Evolutionary conservation across 1,140 invertebrate species (phyloP).

Genomic region (Drosophila fuyamai): DNA sequence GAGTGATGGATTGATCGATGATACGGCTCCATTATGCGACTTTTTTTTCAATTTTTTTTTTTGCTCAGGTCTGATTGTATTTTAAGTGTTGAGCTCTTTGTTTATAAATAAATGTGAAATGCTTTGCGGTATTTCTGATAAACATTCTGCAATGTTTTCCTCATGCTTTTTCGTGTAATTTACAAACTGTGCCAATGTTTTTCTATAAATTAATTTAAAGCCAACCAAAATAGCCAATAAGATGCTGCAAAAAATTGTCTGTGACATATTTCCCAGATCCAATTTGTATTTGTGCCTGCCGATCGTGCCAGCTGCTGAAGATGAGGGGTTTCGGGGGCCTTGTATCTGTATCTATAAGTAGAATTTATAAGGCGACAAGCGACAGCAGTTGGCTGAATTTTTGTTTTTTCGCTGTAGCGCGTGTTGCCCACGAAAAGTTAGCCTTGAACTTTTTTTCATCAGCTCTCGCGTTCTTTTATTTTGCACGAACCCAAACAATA

Average conservation of each 20-base stretch:
- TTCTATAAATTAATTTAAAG: conserved; percentile 56
- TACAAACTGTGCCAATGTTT: conserved; percentile 64
- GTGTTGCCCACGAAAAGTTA: conserved; percentile 65
- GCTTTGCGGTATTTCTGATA: conserved; percentile 14
- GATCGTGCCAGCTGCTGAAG: conserved; percentile 29
- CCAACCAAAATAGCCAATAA: conserved; percentile 28
- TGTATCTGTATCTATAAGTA: conserved; percentile 58
- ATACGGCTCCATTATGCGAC: conserved; percentile 3
- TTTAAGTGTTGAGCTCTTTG: conserved; percentile 12
- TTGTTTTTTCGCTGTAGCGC: conserved; percentile 37
- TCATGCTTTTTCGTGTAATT: conserved; percentile 45
- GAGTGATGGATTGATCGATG: conserved; percentile 21
- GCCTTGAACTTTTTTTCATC: conserved; percentile 76
- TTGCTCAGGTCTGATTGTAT: conserved; percentile 1
- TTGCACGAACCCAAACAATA: conserved; percentile 43
- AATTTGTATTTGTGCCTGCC: conserved; percentile 34
- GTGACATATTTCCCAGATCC: conserved; percentile 65
- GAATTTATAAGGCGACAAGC: conserved; percentile 58
- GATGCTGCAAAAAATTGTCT: conserved; percentile 21
- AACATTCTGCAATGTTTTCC: conserved; percentile 18
- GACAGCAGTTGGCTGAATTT: conserved; percentile 45
- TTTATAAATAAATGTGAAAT: conserved; percentile 26
- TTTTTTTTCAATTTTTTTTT: conserved; percentile 5
- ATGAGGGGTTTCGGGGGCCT: not conserved
- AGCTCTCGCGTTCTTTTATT: conserved; percentile 40